These are phyloP conservation scores for Hozukius guyotensis DNA, from an alignment of 2,797 vertebrate species.

Conservation along the genomic window DNA sequence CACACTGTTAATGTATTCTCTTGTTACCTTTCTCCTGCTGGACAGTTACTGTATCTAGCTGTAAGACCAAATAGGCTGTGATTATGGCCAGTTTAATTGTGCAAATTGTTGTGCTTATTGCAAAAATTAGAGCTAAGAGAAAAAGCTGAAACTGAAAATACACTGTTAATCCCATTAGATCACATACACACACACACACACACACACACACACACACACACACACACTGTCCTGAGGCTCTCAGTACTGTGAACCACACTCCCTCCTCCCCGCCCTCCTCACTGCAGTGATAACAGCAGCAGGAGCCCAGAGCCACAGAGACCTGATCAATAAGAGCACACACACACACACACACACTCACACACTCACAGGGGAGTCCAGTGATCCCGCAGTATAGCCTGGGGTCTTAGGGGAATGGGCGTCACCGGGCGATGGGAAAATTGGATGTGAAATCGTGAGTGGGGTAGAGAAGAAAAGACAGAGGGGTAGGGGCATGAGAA, in stretches of 20 bases:
- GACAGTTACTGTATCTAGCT: slow-evolving; percentile 2
- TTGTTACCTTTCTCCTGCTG: slow-evolving; percentile 11
- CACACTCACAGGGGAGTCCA: slow-evolving; percentile 49
- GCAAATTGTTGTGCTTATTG: slow-evolving; percentile 14
- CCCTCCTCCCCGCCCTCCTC: slow-evolving; percentile 47
- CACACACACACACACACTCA: slow-evolving; percentile 13
- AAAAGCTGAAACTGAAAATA: slow-evolving; percentile 24
- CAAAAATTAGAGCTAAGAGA: slow-evolving; percentile 18
- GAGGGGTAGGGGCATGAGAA: slow-evolving; percentile 43
- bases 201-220: slow-evolving; percentile 1
- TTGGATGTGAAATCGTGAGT: slow-evolving; percentile 73
- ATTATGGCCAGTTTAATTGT: slow-evolving; percentile 26
- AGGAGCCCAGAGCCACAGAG: slow-evolving; percentile 62
- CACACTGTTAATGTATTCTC: neutral
- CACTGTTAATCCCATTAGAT: slow-evolving; percentile 45
- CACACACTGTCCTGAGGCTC: slow-evolving; percentile 41
- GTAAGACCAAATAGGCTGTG: slow-evolving; percentile 13
- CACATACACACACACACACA: slow-evolving; percentile 16
- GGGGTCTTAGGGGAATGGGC: slow-evolving; percentile 67
- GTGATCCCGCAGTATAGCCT: slow-evolving; percentile 58
- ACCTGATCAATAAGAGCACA: slow-evolving; percentile 72
- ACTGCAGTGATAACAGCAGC: slow-evolving; percentile 74
- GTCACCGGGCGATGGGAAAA: slow-evolving; percentile 65
- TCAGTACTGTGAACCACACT: slow-evolving; percentile 37
- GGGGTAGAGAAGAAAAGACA: slow-evolving; percentile 47